These are phyloP conservation scores for Staurois parvus DNA, from an alignment of 2,797 vertebrate genomes.

Conservation along the genomic window DNA sequence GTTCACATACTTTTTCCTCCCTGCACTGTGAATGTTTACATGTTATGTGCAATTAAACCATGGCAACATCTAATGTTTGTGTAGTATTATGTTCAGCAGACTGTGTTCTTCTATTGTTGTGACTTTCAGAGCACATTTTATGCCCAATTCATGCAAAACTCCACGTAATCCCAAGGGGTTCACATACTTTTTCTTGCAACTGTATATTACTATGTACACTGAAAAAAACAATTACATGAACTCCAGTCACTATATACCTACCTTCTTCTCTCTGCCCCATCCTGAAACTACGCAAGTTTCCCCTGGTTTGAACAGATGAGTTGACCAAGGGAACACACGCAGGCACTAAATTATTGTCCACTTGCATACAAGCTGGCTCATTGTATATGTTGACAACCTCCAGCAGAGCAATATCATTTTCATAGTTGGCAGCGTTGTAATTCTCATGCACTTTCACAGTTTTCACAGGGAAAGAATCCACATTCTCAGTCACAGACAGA, in stretches of 20 bases:
- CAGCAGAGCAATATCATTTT: constrained; percentile 94
- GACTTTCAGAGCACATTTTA: too few species aligned
- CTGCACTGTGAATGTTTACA: too few species aligned
- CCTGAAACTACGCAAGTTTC: constrained; percentile 89
- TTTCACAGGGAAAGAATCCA: constrained; percentile 69
- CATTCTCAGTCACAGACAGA: constrained; percentile 1
- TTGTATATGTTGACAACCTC: constrained; percentile 71
- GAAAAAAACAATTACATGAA: too few species aligned
- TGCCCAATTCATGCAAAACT: too few species aligned
- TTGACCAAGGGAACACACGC: constrained; percentile 91
- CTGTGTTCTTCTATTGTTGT: too few species aligned
- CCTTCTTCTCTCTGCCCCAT: constrained; percentile 87
- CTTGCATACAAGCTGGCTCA: constrained; percentile 65
- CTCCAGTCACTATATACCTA: constrained; percentile 74
- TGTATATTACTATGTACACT: too few species aligned
- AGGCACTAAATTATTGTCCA: constrained; percentile 70
- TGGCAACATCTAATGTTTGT: too few species aligned
- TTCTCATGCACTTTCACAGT: constrained; percentile 81
- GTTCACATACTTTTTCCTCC: too few species aligned
- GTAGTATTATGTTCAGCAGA: too few species aligned
- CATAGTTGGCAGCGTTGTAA: constrained; percentile 77
- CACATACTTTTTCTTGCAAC: too few species aligned
- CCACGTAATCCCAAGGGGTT: too few species aligned
- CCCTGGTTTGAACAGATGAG: constrained; percentile 79
- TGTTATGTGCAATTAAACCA: too few species aligned